Evolutionary conservation across 2,888 invertebrate genomes (phyloP), one percentile per base, ranked within the genome.

Genomic region (Drosophila mettleri): DNA sequence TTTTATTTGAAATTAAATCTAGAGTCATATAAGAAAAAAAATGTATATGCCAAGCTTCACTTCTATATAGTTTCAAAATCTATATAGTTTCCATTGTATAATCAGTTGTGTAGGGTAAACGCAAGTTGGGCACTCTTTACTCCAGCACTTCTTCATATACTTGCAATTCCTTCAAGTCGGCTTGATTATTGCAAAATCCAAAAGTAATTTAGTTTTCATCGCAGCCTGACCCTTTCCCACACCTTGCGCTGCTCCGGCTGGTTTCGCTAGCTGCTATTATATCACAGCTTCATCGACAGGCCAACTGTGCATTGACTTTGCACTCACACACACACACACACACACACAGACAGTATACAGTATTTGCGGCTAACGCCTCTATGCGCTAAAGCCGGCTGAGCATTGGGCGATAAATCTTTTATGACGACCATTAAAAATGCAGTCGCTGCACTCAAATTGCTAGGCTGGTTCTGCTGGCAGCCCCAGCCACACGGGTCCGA

Each of bases 391-490:
- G 45, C 41, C 41, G 51, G 49, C 52, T 51, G 48, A 53, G 67
- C 62, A 85, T 68, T 78, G 49, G 66, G 64, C 80, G 64, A 82
- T 85, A 82, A 83, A 87, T 88, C 83, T 72, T 61, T 70, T 69
- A 62, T 70, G 87, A 75, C 78, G 84, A 63, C 74, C 82, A 72
- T 78, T 75, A 68, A 69, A 82, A 83, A 65, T 65, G 69, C 81
- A 78, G 51, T 43, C 52, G 72, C 43, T 20, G 61, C 38, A 45
- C 58, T 59, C 62, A 77, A 81, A 78, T 78, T 70, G 79, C 68
- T 39, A 46, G 53, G 45, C 80, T 63, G 71, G 73, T 72, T 67
- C 61, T 59, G 34, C 43, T 16, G 2, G 33, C n/a, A n/a, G n/a
- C n/a, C n/a, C 14, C 20, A 0, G 29, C 38, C n/a, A 6, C 29